phyloP scores from a whole-genome alignment of 2,888 invertebrate genomes.

The Chrysolina americana region DNA sequence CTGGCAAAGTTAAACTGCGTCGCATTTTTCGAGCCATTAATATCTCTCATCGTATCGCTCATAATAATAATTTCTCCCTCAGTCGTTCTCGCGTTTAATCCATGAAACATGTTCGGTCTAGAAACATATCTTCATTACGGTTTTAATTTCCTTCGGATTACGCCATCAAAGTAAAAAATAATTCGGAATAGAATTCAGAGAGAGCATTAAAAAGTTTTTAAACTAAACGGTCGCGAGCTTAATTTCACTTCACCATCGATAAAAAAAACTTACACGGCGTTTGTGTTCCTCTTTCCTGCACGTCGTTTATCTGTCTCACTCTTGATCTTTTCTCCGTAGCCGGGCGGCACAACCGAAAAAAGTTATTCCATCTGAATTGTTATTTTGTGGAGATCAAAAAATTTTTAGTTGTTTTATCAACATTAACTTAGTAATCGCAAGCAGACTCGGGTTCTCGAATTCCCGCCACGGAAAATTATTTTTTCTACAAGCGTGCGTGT shows the following conservation, averaged over 20 bases:
- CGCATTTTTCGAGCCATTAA: conserved; percentile 32
- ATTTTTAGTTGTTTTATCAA: too few species aligned
- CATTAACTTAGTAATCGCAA: too few species aligned
- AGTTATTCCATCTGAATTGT: too few species aligned
- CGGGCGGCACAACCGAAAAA: not conserved
- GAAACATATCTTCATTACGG: conserved; percentile 58
- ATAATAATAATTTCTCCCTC: conserved; percentile 37
- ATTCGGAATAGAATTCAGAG: conserved; percentile 56
- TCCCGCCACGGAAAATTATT: too few species aligned
- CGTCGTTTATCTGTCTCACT: conserved; percentile 36
- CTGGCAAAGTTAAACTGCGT: conserved; percentile 23
- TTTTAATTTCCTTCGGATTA: conserved; percentile 60
- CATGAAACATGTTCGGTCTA: conserved; percentile 46
- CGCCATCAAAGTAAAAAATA: conserved; percentile 59
- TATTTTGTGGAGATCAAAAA: too few species aligned
- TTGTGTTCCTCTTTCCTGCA: conserved; percentile 26
- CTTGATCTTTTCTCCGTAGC: conserved; percentile 18
- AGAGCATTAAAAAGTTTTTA: conserved; percentile 57
- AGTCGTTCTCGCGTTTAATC: conserved; percentile 34
- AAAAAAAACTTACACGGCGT: conserved; percentile 49
- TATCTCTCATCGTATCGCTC: conserved; percentile 35
- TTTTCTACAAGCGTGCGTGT: too few species aligned
- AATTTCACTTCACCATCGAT: conserved; percentile 60
- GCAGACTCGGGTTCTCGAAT: too few species aligned
- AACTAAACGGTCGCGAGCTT: conserved; percentile 58